Conservation (phyloP, 1,140 invertebrate genomes). For the Reticulitermes speratus region DNA sequence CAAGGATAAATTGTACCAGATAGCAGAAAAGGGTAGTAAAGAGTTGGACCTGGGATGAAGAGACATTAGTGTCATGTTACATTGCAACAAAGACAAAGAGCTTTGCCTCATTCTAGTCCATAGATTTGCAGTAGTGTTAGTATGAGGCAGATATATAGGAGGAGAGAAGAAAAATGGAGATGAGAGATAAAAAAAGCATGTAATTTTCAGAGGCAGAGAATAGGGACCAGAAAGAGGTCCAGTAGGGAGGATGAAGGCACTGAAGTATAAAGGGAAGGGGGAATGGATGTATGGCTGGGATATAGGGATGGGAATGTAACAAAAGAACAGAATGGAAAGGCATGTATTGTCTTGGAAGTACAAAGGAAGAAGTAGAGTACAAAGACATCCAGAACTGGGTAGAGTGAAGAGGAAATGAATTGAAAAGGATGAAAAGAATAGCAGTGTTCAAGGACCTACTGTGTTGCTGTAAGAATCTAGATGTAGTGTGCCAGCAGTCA, state of each 20-base stretch:
- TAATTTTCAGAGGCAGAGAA: too few species aligned
- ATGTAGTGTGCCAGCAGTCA: too few species aligned
- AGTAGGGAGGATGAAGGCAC: too few species aligned
- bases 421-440: too few species aligned
- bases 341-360: neutral
- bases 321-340: neutral
- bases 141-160: neutral
- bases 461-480: too few species aligned
- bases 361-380: neutral
- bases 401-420: too few species aligned
- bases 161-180: neutral
- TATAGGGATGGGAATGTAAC: neutral
- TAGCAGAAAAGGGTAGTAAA: neutral
- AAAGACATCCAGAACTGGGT: neutral
- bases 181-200: neutral
- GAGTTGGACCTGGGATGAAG: neutral
- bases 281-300: neutral
- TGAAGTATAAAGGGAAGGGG: too few species aligned
- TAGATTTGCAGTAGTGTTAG: neutral
- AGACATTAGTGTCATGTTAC: neutral
- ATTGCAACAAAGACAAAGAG: neutral
- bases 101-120: neutral
- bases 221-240: too few species aligned
- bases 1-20: neutral
- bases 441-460: too few species aligned